Evolutionary conservation across 2,888 invertebrate species (phyloP).

Genomic region (Chymomyza procnemis): DNA sequence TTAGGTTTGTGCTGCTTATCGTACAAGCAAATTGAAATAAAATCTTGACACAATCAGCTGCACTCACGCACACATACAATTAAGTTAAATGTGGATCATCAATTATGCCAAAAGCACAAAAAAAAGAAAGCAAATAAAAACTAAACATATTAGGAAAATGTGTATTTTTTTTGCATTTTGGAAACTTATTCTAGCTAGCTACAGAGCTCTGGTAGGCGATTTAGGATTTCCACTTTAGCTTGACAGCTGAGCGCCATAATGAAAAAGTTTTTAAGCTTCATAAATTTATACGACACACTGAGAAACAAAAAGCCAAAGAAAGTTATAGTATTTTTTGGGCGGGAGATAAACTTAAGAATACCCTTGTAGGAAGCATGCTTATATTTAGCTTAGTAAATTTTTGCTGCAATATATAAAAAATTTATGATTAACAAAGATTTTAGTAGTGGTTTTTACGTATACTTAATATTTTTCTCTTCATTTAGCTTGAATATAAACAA

Average conservation of each 20-base stretch:
- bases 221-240: not conserved
- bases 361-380: not conserved
- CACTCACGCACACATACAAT: constrained; percentile 48
- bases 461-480: too few species aligned
- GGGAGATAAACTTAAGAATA: not conserved
- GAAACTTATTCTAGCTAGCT: not conserved
- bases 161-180: not conserved
- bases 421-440: constrained; percentile 10
- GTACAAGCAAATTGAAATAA: constrained; percentile 65
- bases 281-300: constrained; percentile 57
- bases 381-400: too few species aligned
- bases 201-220: constrained; percentile 30
- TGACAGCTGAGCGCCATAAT: constrained; percentile 57
- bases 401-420: too few species aligned
- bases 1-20: constrained; percentile 52
- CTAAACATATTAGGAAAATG: constrained; percentile 9
- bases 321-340: not conserved
- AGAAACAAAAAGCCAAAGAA: constrained; percentile 4
- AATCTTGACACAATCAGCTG: constrained; percentile 67
- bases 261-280: constrained; percentile 68
- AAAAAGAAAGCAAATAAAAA: too few species aligned
- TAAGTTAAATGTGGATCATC: constrained; percentile 73
- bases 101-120: constrained; percentile 53
- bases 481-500: too few species aligned
- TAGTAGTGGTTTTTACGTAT: too few species aligned